phyloP scores from a whole-genome alignment of 2,113 vertebrate genomes.

The Hypocryptadius cinnamomeus region DNA sequence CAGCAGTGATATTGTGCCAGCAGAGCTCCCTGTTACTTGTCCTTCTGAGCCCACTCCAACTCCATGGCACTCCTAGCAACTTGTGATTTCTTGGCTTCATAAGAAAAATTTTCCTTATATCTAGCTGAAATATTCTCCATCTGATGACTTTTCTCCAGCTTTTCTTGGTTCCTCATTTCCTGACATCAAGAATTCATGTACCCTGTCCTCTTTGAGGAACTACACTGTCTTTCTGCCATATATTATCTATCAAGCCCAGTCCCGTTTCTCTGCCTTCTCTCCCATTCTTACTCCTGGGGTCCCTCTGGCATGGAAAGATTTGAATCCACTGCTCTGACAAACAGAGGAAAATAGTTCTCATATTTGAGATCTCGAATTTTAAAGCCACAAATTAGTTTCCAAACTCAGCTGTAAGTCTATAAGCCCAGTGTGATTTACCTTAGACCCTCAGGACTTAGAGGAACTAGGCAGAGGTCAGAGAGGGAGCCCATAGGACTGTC shows the following conservation, averaged over 20 bases:
- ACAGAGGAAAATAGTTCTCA: background rate
- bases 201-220: background rate
- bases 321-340: background rate
- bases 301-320: background rate
- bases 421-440: background rate
- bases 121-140: background rate
- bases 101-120: background rate
- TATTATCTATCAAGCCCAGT: background rate
- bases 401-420: background rate
- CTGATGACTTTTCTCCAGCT: background rate
- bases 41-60: rapidly evolving
- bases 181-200: background rate
- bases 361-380: background rate
- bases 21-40: background rate
- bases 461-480: background rate
- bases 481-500: background rate
- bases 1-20: background rate
- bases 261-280: background rate
- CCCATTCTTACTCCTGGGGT: background rate
- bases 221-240: background rate
- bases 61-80: background rate
- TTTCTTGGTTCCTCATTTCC: background rate
- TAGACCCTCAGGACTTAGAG: background rate
- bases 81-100: background rate
- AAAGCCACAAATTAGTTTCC: background rate